Evolutionary conservation across 2,113 vertebrate species (phyloP), one percentile per base, ranked within the genome.

Genomic region (Erpornis zantholeuca): DNA sequence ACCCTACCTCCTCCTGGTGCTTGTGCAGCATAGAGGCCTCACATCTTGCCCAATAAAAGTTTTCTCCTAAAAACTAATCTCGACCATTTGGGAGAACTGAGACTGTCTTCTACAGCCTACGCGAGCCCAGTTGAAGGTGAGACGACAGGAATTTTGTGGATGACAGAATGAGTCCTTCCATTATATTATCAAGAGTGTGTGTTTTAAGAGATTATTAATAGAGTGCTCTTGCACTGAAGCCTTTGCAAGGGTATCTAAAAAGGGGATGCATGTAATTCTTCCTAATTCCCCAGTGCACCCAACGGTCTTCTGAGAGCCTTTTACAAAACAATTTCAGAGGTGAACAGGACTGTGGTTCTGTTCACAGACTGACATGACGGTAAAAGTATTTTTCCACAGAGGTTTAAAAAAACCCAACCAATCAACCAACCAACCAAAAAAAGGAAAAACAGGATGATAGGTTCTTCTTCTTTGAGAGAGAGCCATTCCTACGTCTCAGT

Each of bases 11-110:
- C n/a, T 71, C 52, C 65, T 31, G 38, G n/a, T 0, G 0, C 27
- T 28, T 33, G 21, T 0, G 0, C 1, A 18, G 49, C 53, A 82
- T 4, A 36, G 57, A 80, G 15, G 23, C 49, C 63, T 72, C 29
- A 7, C 19, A 44, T 63, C 50, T 90, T 1, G 0, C 21, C 10
- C 52, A 84, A 24, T 4, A 31, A 2, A 72, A 21, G 11, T 11
- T 29, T 78, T 70, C 35, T 44, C 50, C 18, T 14, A 28, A 72
- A 76, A 86, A 47, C 24, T 61, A 29, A 65, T 19, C 64, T 59
- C 0, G 0, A 29, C 1, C 27, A 36, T 44, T 77, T 45, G 21
- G 56, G 29, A 77, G 35, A 35, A 76, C 35, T 35, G 27, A 73
- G 33, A 70, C 20, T 19, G 15, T 24, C 49, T 60, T 44, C 12